A percentile compares a stretch with the other conserved stretches of the same genome.
Conservation (phyloP, 1,140 invertebrate genomes). For the Brachionus calyciflorus region DNA sequence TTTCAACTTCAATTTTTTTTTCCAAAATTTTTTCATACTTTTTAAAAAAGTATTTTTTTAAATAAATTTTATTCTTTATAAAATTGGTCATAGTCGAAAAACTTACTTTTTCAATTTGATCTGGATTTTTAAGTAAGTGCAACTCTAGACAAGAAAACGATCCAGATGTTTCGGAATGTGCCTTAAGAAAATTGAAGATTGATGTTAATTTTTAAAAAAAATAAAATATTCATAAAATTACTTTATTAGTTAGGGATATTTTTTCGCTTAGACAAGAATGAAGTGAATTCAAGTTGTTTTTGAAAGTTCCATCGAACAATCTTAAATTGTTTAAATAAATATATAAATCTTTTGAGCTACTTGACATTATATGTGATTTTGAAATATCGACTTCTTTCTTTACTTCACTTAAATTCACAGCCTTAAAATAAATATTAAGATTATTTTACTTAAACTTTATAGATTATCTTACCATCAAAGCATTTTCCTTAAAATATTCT, state of each 20-base stretch:
- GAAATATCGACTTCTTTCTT: conserved; percentile 9
- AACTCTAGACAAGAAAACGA: not conserved
- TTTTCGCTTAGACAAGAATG: conserved; percentile 18
- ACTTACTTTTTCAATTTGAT: not conserved
- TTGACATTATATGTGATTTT: not conserved
- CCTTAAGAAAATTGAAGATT: not conserved
- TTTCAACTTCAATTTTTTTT: conserved; percentile 17
- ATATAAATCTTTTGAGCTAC: not conserved
- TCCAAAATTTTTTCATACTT: conserved; percentile 17
- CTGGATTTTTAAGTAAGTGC: conserved; percentile 1
- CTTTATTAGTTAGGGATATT: not conserved
- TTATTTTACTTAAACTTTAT: not conserved
- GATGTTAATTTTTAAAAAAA: not conserved
- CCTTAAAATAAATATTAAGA: not conserved
- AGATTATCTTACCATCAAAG: not conserved
- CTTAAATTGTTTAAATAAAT: conserved; percentile 8
- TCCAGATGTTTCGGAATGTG: not conserved
- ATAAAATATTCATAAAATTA: not conserved
- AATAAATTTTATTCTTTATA: no score
- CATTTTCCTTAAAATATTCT: conserved; percentile 25
- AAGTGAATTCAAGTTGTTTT: not conserved
- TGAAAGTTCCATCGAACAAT: not conserved
- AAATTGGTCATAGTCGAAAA: no score
- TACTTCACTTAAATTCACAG: not conserved
- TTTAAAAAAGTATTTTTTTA: not conserved